Evolutionary conservation across 1,140 invertebrate genomes (phyloP).

Genomic region (Drosophila ironensis): DNA sequence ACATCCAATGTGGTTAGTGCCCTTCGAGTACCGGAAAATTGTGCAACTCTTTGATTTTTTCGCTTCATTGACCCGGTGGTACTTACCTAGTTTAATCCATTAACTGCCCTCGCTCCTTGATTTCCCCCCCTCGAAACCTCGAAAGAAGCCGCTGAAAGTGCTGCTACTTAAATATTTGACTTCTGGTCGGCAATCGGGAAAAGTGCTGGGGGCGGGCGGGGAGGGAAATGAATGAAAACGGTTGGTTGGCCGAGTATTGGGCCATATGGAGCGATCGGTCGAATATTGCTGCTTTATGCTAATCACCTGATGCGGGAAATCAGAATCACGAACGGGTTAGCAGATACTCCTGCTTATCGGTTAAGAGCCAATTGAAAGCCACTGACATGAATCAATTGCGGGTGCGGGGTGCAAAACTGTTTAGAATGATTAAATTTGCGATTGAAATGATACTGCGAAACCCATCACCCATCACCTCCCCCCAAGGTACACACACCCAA

Average conservation of each 20-base stretch:
- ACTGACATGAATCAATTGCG: constrained; percentile 78
- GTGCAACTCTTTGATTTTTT: too few species aligned
- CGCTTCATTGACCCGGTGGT: too few species aligned
- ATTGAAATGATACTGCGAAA: constrained; percentile 67
- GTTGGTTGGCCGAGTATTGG: not conserved
- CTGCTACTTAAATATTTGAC: not conserved
- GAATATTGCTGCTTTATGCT: constrained; percentile 70
- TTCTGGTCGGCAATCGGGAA: not conserved
- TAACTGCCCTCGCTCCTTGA: too few species aligned
- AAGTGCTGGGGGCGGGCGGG: too few species aligned
- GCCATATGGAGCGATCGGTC: constrained; percentile 47
- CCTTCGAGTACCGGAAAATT: too few species aligned
- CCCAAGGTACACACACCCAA: too few species aligned
- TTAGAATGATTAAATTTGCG: constrained; percentile 79
- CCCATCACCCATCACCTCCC: too few species aligned
- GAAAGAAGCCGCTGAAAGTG: too few species aligned
- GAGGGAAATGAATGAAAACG: constrained; percentile 17
- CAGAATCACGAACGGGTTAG: constrained; percentile 53
- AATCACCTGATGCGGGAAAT: constrained; percentile 54
- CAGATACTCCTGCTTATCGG: constrained; percentile 52
- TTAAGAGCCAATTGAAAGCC: constrained; percentile 76
- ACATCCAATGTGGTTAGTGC: too few species aligned
- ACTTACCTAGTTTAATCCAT: too few species aligned
- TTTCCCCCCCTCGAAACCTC: too few species aligned
- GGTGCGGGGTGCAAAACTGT: constrained; percentile 36